Conservation (phyloP, 2,888 invertebrate genomes). For the Mechanitis mazaeus region DNA sequence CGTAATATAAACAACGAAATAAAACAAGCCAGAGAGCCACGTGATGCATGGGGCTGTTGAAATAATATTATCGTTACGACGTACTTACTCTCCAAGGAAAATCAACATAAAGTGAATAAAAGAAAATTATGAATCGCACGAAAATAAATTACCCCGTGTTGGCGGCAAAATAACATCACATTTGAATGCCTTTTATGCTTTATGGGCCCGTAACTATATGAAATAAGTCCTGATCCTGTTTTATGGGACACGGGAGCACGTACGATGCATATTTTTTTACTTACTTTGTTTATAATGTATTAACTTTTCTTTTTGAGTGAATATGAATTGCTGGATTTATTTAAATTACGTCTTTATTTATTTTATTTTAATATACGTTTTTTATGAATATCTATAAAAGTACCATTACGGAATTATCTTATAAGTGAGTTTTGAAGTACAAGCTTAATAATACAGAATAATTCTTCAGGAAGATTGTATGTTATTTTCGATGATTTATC, state of each 20-base stretch:
- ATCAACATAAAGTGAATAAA: constrained; percentile 78
- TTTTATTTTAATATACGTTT: too few species aligned
- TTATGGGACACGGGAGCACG: constrained; percentile 72
- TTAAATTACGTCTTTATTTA: too few species aligned
- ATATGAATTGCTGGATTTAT: background rate
- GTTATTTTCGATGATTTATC: background rate
- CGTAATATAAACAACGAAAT: constrained; percentile 65
- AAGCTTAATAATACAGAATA: background rate
- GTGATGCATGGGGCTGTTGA: constrained; percentile 71
- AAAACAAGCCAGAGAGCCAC: constrained; percentile 51
- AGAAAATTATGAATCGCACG: constrained; percentile 76
- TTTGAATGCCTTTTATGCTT: constrained; percentile 77
- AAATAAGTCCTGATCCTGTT: constrained; percentile 66
- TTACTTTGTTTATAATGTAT: constrained; percentile 36
- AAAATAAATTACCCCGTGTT: constrained; percentile 76
- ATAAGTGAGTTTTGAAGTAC: too few species aligned
- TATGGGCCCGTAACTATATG: constrained; percentile 74
- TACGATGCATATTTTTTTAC: constrained; percentile 59
- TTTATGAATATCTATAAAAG: too few species aligned
- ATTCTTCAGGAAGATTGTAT: background rate
- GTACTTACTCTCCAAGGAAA: constrained; percentile 71
- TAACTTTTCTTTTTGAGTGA: constrained; percentile 13
- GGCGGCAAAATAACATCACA: constrained; percentile 78
- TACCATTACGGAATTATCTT: too few species aligned
- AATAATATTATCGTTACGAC: constrained; percentile 76